phyloP scores from a whole-genome alignment of 2,113 vertebrate species.

The Upupa epops region DNA sequence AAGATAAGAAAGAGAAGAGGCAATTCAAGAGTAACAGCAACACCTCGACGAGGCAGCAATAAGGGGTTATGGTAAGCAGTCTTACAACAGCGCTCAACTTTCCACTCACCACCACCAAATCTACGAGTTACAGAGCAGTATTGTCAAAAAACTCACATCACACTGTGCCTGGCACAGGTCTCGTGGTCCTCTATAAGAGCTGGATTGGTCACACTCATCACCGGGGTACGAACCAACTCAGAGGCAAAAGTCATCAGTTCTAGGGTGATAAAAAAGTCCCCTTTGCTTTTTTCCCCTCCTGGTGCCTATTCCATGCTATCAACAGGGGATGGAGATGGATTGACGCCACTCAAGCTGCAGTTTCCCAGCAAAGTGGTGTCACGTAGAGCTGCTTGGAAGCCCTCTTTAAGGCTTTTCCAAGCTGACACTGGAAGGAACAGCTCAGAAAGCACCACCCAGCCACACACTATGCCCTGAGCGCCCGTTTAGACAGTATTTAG shows the following conservation, averaged over 20 bases:
- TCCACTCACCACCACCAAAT: neutral
- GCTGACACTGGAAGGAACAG: neutral
- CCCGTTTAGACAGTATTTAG: rapidly evolving
- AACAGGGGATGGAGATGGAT: neutral
- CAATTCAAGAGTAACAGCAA: neutral
- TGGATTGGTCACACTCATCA: neutral
- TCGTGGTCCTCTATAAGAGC: rapidly evolving
- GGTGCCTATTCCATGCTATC: neutral
- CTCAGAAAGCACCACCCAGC: neutral
- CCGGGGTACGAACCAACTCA: neutral
- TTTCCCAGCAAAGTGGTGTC: too few relatives aligned
- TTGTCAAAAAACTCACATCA: rapidly evolving
- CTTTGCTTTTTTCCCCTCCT: neutral
- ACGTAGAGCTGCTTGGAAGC: neutral
- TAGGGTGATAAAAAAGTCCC: neutral
- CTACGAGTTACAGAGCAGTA: neutral
- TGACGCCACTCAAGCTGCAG: neutral
- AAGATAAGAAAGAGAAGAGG: neutral
- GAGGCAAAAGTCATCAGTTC: neutral
- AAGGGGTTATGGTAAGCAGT: neutral
- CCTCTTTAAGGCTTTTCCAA: neutral
- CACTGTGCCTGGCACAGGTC: neutral
- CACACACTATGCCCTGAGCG: neutral
- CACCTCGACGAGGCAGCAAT: too few relatives aligned
- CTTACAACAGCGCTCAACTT: neutral